Percentiles rank a stretch among this genome's conserved stretches.
phyloP scores from a whole-genome alignment of 2,888 invertebrate genomes.

The Megalurothrips usitatus region DNA sequence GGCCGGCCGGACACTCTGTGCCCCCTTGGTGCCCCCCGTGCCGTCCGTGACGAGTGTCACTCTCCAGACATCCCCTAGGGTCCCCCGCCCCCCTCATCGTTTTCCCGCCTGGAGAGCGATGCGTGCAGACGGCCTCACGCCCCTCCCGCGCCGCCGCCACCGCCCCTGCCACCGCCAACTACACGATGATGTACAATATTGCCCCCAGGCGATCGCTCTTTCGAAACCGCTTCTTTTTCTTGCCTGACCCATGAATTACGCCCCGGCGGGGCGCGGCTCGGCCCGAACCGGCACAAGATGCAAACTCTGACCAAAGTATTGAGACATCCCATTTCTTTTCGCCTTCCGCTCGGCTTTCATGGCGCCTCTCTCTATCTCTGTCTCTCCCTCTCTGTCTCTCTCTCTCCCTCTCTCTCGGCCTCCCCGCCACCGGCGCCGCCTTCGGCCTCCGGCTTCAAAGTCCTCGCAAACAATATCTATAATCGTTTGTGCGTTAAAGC shows the following conservation, averaged over 20 bases:
- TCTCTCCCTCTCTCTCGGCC: not conserved
- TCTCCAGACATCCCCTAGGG: no score
- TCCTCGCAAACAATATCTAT: slow-evolving; percentile 14
- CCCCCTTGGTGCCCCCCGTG: no score
- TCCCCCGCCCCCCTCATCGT: not conserved
- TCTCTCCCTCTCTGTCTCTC: no score
- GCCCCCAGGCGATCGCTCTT: not conserved
- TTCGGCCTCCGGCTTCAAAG: not conserved
- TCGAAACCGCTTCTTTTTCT: not conserved
- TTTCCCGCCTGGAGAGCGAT: not conserved
- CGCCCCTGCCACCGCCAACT: not conserved
- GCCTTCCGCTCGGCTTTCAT: not conserved
- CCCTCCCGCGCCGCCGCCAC: not conserved
- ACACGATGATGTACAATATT: slow-evolving; percentile 9
- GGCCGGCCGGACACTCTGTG: no score
- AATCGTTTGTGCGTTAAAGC: slow-evolving; percentile 1
- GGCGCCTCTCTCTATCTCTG: not conserved
- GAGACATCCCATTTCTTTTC: not conserved
- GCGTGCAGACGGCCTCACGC: not conserved
- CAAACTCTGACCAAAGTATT: not conserved
- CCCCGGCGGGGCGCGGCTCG: not conserved
- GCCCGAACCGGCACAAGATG: no score
- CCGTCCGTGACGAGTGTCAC: no score
- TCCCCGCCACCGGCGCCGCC: not conserved
- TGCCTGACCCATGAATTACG: not conserved